Conservation (phyloP, 2,888 invertebrate species). For the Limnephilus lunatus region DNA sequence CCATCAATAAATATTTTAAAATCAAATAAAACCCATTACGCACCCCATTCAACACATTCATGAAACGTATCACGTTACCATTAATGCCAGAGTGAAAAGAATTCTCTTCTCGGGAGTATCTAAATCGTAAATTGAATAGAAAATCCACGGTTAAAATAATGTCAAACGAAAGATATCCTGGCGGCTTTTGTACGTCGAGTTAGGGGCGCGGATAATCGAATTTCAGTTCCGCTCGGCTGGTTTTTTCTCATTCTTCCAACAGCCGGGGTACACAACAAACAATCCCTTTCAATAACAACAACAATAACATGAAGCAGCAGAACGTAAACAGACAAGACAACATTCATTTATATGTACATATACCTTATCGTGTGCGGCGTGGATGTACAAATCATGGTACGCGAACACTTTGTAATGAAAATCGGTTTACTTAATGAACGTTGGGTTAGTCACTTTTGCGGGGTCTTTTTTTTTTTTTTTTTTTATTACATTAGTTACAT, state of each 20-base stretch:
- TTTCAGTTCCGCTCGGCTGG: slow-evolving; percentile 21
- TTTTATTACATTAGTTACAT: too few relatives aligned
- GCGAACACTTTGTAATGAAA: background rate
- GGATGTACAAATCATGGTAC: background rate
- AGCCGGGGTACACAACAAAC: slow-evolving; percentile 18
- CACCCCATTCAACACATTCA: background rate
- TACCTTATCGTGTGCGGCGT: background rate
- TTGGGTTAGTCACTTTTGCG: background rate
- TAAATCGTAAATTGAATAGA: background rate
- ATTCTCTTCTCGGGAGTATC: background rate
- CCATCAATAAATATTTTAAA: background rate
- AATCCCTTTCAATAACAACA: slow-evolving; percentile 21
- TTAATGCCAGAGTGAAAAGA: background rate
- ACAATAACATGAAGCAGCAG: background rate
- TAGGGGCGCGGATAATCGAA: background rate
- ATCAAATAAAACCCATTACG: background rate
- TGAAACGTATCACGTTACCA: background rate
- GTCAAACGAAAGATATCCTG: background rate
- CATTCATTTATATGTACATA: background rate
- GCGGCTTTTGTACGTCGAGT: background rate
- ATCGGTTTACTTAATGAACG: background rate
- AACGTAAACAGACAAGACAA: background rate
- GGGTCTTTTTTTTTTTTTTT: too few relatives aligned
- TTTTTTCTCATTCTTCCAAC: slow-evolving; percentile 16
- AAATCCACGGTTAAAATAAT: slow-evolving; percentile 2